Evolutionary conservation across 2,113 vertebrate genomes (phyloP), one percentile per base, ranked within the genome.

Genomic region (Penelope pileata): DNA sequence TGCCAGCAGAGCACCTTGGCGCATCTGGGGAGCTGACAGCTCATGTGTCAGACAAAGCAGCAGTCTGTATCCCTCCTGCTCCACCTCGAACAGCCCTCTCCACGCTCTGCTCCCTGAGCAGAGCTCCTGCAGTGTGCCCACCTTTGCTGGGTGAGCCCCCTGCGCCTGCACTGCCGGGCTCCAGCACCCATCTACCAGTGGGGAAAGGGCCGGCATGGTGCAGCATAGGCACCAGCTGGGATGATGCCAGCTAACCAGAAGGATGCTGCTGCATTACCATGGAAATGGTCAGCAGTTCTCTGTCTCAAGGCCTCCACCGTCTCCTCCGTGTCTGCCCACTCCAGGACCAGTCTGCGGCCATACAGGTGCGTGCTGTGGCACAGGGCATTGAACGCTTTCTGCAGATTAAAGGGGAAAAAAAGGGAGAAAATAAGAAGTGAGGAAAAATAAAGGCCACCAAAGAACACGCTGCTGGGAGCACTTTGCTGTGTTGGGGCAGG

Each of bases 311-410:
- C 95, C 83, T 99, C 99, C 43, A 99, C 96, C 0, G 98, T 99
- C 72, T 99, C 99, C 91, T 99, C 99, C 0, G 98, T 88, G 66
- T 99, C 99, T 0, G 99, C 99, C 99, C 99, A 99, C 94, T 99
- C 99, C 92, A 99, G 94, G 67, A 99, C 99, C 85, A 99, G 98
- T 85, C 99, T 98, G 58, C 99, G 98, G 64, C 99, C 99, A 0
- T 99, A 99, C 94, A 99, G 79, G 97, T 99, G 99, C 3, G 99
- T 99, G 97, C 99, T 99, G 97, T 99, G 99, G 96, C 99, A 99
- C 83, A 99, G 98, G 2, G 99, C 99, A 0, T 79, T 95, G 97
- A 99, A 99, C 0, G 99, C 99, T 98, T 98, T 99, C 99, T 99
- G 97, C 19, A 30, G 53, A 24, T 24, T 47, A 6, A 40, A 47